Base-by-base conservation (phyloP, 2,888 invertebrate species). In the Eretmocerus hayati region DNA sequence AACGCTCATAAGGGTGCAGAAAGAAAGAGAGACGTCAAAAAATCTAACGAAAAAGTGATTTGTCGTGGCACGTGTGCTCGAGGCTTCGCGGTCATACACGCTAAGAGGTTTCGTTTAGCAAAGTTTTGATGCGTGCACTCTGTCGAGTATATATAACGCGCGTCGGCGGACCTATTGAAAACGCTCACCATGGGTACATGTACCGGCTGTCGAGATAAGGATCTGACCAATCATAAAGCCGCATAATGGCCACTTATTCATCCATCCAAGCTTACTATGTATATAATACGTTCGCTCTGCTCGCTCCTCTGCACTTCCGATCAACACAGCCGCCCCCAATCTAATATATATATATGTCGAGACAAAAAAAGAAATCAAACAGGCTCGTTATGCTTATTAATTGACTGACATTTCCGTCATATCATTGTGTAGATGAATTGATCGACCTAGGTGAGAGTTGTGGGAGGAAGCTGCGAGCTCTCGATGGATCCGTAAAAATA, bases 361-460 rank as follows among this genome's bases (percentile, higher is more conserved):
- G n/a, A n/a, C n/a, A n/a, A n/a, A n/a, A n/a, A n/a, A n/a, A n/a
- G 67, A 69, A 70, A 71, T 70, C 67, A 69, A 69, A 69, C 68
- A 69, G 69, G 65, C 69, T 66, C 63, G 67, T 66, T 69, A 65
- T 69, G 69, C 64, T 69, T 69, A 70, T 70, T 70, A 70, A 71
- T 70, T 70, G 69, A 69, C 68, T 71, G 69, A 67, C 70, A 59
- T 71, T 71, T 70, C 70, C 70, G 69, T 69, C 69, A 70, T 70
- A 69, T 69, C 66, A 49, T 49, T 49, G 26, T 11, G 26, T 26
- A 11, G 11, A 26, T 26, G 26, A 26, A 26, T 42, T 36, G 32
- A 19, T 5, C 42, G 18, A 37, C 6, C 19, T 20, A 4, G 19
- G 18, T 6, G 15, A 18, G 4, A 5, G 3, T 9, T 4, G 30